Evolutionary conservation across 2,888 invertebrate species (phyloP).

Genomic region (Sinhomidia bicolor): DNA sequence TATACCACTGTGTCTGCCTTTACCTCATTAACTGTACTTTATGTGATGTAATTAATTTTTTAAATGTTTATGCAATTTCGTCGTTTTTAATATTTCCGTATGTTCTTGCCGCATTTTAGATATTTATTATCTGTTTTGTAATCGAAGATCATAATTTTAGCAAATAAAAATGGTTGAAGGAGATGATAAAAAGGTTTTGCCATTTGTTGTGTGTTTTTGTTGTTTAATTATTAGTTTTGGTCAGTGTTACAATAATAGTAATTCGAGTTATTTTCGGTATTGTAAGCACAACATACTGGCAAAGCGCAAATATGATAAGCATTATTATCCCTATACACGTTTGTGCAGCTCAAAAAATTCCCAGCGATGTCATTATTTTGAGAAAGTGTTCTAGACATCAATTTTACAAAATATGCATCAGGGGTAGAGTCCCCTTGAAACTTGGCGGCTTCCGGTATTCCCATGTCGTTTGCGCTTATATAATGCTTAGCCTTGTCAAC

Average conservation of each 20-base stretch:
- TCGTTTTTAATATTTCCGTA: neutral
- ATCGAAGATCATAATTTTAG: too few species aligned
- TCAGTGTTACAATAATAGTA: too few species aligned
- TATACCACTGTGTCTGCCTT: constrained; percentile 72
- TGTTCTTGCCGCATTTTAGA: neutral
- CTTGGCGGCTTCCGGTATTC: neutral
- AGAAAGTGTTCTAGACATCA: too few species aligned
- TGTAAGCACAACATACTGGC: neutral
- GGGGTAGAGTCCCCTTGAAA: neutral
- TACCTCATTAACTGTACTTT: neutral
- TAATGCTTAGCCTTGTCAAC: constrained; percentile 59
- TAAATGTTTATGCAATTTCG: neutral
- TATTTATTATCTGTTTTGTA: neutral
- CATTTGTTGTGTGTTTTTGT: too few species aligned
- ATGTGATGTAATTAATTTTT: neutral
- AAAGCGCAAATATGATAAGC: neutral
- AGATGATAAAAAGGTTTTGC: too few species aligned
- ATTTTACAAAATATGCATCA: too few species aligned
- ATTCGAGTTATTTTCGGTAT: too few species aligned
- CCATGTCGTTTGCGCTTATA: neutral
- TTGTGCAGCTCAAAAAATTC: neutral
- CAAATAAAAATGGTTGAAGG: too few species aligned
- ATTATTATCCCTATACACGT: neutral
- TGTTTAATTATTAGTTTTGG: neutral
- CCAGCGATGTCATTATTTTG: neutral